Evolutionary conservation across 2,888 invertebrate species (phyloP), one percentile per base, ranked within the genome.

Genomic region (Nemapogon koenigi): DNA sequence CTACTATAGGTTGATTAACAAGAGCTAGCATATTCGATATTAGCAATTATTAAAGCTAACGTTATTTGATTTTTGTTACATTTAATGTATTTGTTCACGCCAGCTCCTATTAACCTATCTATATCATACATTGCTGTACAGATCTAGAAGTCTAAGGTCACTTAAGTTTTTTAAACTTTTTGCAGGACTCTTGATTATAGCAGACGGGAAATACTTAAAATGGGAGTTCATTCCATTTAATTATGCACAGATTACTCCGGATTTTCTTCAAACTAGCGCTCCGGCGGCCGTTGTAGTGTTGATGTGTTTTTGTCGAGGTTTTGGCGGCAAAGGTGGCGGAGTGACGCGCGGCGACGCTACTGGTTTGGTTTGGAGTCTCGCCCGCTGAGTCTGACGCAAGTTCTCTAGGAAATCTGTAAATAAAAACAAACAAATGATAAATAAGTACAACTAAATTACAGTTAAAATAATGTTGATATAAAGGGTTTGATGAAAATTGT

Each of bases 321-420:
- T 72, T 19, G 65, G 59, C 3, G 69, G 70, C 15, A 68, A 71
- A 3, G 68, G 70, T 0, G 58, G 52, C 49, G 64, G 62, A 4
- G 61, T 53, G 2, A 51, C 38, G 8, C 51, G 43, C 11, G 43
- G 22, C 31, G 37, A 25, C 11, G 38, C 26, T 27, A 27, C 38
- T 26, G 22, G 43, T 45, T 13, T 37, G 19, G 35, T 35, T 41
- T 53, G 57, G 1, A 66, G 51, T 25, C 64, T 48, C 38, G 57
- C 57, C 2, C 71, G 60, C 35, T 72, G 75, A 2, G 67, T 70
- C 42, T 71, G 72, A 32, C 73, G 69, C 16, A 76, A 71, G 45
- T 70, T 72, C 40, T 72, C 69, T 1, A 73, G 54, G 55, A 75
- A 76, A 48, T 73, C 76, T 73, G 62, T 0, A 41, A 47, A 7